Conservation (phyloP, 2,113 vertebrate genomes). For the Pseudonaja textilis region DNA sequence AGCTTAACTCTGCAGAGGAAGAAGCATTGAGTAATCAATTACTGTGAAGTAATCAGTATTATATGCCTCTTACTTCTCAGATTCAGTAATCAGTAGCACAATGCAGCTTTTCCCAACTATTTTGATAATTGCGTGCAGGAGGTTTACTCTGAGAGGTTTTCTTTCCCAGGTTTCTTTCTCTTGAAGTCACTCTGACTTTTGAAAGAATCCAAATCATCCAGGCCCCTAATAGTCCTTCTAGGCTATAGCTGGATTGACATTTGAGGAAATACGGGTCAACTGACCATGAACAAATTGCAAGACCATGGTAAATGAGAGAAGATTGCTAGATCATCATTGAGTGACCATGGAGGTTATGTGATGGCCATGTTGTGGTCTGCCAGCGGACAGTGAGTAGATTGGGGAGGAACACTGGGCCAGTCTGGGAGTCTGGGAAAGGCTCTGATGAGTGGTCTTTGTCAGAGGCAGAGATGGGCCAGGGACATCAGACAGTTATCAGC, state of each 20-base stretch:
- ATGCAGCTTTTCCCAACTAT: not conserved
- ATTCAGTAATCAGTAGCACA: slow-evolving; percentile 30
- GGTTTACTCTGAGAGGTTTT: not conserved
- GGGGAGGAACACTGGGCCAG: too few relatives aligned
- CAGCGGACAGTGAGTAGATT: too few relatives aligned
- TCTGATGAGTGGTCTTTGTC: too few relatives aligned
- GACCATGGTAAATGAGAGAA: too few relatives aligned
- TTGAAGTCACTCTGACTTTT: slow-evolving; percentile 19
- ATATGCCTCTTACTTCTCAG: slow-evolving; percentile 23
- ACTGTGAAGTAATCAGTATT: slow-evolving; percentile 41
- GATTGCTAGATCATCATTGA: too few relatives aligned
- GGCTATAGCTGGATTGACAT: not conserved
- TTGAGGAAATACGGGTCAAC: not conserved
- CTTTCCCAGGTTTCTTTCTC: not conserved
- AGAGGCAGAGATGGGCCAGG: too few relatives aligned
- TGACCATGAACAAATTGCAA: too few relatives aligned
- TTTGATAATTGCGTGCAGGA: not conserved
- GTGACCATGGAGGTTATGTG: too few relatives aligned
- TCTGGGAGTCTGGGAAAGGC: too few relatives aligned
- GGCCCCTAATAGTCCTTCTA: not conserved
- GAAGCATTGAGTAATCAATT: slow-evolving; percentile 41
- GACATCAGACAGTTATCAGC: too few relatives aligned
- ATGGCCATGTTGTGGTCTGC: too few relatives aligned
- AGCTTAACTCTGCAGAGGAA: slow-evolving; percentile 17
- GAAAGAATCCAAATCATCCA: slow-evolving; percentile 12